Conservation (phyloP, 2,797 vertebrate species). For the Anableps anableps region DNA sequence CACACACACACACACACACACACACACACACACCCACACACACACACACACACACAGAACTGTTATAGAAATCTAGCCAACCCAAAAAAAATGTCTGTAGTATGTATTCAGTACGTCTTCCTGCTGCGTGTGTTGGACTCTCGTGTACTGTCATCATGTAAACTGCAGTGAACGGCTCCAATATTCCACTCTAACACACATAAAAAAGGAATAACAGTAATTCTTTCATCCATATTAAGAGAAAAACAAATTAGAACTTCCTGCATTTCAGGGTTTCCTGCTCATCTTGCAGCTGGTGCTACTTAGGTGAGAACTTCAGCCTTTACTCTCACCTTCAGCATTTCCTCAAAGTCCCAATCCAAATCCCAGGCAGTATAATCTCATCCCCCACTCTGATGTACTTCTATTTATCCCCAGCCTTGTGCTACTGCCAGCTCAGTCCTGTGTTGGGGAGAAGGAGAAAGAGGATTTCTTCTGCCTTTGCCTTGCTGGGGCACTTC, state of each 20-base stretch:
- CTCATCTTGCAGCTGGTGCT: slow-evolving; percentile 45
- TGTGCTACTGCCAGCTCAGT: slow-evolving; percentile 78
- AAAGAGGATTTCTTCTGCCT: slow-evolving; percentile 76
- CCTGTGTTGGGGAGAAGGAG: slow-evolving; percentile 65
- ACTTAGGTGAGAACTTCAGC: slow-evolving; percentile 73
- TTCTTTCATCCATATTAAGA: slow-evolving; percentile 15
- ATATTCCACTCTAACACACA: background rate
- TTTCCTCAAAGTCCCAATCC: slow-evolving; percentile 73
- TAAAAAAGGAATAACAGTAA: slow-evolving; percentile 1
- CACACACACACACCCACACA: background rate
- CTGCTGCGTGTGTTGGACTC: slow-evolving; percentile 1
- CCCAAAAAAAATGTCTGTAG: background rate
- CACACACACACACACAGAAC: background rate
- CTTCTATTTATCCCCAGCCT: slow-evolving; percentile 77
- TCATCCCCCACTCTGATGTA: slow-evolving; percentile 78
- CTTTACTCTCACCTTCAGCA: slow-evolving; percentile 74
- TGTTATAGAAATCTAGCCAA: background rate
- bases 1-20: background rate
- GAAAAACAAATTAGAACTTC: slow-evolving; percentile 15
- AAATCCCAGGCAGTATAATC: slow-evolving; percentile 79
- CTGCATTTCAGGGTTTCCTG: slow-evolving; percentile 39
- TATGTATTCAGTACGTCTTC: slow-evolving; percentile 4
- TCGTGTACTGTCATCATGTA: slow-evolving; percentile 6
- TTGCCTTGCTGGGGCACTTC: slow-evolving; percentile 69
- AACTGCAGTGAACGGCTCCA: background rate